Evolutionary conservation across 2,888 invertebrate species (phyloP), one percentile per base, ranked within the genome.

Genomic region (Acrocera orbiculus): DNA sequence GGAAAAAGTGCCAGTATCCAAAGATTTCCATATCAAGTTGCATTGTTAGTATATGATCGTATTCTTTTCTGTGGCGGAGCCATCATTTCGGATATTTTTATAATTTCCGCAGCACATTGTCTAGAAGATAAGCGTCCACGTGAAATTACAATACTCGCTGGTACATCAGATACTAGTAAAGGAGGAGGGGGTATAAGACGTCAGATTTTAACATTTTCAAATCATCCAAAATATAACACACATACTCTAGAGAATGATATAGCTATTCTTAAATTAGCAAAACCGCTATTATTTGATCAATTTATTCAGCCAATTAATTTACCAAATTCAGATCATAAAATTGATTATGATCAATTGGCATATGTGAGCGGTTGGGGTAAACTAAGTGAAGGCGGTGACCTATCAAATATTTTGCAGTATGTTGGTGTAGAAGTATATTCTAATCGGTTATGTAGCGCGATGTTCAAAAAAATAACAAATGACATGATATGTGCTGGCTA

Each of bases 31-130:
- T n/a, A n/a, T n/a, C n/a, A n/a, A n/a, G n/a, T n/a, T n/a, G n/a
- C n/a, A n/a, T n/a, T n/a, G n/a, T n/a, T n/a, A n/a, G n/a, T n/a
- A n/a, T n/a, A n/a, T n/a, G n/a, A n/a, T n/a, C n/a, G n/a, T n/a
- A n/a, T n/a, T n/a, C n/a, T n/a, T n/a, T n/a, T n/a, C 0, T 69
- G 69, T 40, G 68, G 69, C 0, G 68, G 64, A 1, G 46, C 63
- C 5, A 60, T 69, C n/a, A 50, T 69, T 15, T 56, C 57, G 16
- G 44, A 46, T 11, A 61, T 66, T 30, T 17, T 25, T 10, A 53
- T 64, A 2, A 29, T 69, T 4, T 68, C 68, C 2, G 68, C 68
- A 11, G 69, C 67, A 5, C 68, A 69, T 45, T 69, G 69, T 44
- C 48, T 65, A 23, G 38, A 44, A 16, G 56, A 57, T 10, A 27